Evolutionary conservation across 2,113 vertebrate species (phyloP).

Genomic region (Sturnira hondurensis): DNA sequence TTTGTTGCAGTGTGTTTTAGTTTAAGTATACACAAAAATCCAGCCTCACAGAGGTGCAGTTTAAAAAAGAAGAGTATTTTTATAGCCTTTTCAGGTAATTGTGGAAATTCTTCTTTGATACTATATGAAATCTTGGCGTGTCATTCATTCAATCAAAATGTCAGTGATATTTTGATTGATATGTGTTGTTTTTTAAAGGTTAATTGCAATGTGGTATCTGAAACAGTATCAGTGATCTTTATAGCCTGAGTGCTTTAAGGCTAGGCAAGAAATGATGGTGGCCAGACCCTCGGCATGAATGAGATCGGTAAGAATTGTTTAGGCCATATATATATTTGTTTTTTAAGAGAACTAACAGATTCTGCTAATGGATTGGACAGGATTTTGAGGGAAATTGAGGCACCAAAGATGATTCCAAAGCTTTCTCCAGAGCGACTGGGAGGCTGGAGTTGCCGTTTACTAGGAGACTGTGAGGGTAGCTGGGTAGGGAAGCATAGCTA

Average conservation of each 20-base stretch:
- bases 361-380: background rate
- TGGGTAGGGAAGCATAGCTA: background rate
- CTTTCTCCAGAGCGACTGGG: background rate
- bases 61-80: background rate
- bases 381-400: background rate
- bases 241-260: background rate
- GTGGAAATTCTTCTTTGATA: constrained; percentile 14
- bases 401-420: background rate
- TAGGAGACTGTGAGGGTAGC: background rate
- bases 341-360: background rate
- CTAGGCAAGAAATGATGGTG: background rate
- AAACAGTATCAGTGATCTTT: background rate
- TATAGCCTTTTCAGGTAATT: constrained; percentile 8
- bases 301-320: background rate
- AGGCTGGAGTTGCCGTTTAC: background rate
- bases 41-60: background rate
- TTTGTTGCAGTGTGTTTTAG: background rate
- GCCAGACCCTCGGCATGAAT: background rate
- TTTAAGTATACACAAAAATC: constrained; percentile 13
- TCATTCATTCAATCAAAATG: too few relatives aligned
- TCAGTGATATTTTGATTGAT: too few relatives aligned
- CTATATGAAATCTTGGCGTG: background rate
- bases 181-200: background rate
- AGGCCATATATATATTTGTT: too few relatives aligned
- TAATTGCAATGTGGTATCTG: background rate